Evolutionary conservation across 2,888 invertebrate genomes (phyloP).

Genomic region (Encarsia formosa): DNA sequence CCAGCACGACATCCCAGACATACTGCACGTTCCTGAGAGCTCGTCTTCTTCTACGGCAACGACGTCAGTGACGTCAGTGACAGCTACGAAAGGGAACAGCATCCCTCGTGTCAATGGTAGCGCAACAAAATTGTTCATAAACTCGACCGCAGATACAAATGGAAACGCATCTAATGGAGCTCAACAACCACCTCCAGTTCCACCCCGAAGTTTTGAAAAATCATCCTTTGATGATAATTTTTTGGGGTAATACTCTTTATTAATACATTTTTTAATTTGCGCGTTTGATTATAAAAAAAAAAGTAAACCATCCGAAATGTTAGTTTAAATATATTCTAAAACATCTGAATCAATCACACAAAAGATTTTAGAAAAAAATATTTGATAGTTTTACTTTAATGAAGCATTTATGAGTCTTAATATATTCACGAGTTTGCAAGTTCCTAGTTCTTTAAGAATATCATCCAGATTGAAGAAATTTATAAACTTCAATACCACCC

Average conservation of each 20-base stretch:
- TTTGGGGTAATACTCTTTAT: constrained; percentile 43
- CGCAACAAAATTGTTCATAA: constrained; percentile 33
- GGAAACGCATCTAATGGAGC: constrained; percentile 48
- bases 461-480: too few relatives aligned
- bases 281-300: too few relatives aligned
- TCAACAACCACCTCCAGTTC: constrained; percentile 45
- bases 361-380: too few relatives aligned
- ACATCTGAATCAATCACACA: too few relatives aligned
- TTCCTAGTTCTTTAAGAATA: too few relatives aligned
- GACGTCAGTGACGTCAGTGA: background rate
- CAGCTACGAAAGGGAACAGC: constrained; percentile 29
- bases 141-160: constrained; percentile 40
- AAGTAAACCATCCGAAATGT: too few relatives aligned
- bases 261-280: too few relatives aligned
- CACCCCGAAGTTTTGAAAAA: constrained; percentile 48
- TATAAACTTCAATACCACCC: too few relatives aligned
- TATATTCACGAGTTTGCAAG: too few relatives aligned
- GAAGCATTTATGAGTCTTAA: too few relatives aligned
- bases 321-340: too few relatives aligned
- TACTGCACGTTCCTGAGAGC: constrained; percentile 48
- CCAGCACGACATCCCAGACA: constrained; percentile 54
- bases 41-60: constrained; percentile 26
- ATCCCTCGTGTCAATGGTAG: constrained; percentile 42
- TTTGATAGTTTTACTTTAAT: too few relatives aligned
- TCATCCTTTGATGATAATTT: constrained; percentile 48